Percentiles rank a stretch among this genome's conserved stretches.
phyloP scores from a whole-genome alignment of 1,140 invertebrate species.

The Caerostris extrusa region DNA sequence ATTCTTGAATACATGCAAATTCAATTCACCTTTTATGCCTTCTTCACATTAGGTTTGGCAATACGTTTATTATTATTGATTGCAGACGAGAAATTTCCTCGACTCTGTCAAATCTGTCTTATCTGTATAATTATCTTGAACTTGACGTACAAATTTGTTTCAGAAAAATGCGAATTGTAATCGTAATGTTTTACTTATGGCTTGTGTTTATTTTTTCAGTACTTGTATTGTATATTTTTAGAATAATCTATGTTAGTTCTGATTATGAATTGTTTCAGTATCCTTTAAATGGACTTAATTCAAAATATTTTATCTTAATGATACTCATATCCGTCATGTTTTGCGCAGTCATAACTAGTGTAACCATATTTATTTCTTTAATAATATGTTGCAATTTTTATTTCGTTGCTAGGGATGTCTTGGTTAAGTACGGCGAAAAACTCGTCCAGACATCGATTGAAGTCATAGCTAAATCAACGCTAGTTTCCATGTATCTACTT shows the following conservation, averaged over 20 bases:
- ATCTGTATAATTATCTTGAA: not conserved
- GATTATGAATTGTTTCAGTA: not conserved
- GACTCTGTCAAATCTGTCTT: not conserved
- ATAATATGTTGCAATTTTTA: constrained; percentile 20
- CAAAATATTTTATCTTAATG: too few relatives aligned
- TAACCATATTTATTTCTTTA: not conserved
- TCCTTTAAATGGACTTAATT: not conserved
- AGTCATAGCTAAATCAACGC: not conserved
- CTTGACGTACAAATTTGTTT: not conserved
- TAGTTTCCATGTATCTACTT: not conserved
- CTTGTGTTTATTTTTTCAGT: not conserved
- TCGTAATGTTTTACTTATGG: not conserved
- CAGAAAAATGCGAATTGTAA: not conserved
- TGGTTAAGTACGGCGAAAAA: not conserved
- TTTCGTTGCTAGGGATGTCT: not conserved
- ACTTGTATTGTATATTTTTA: not conserved
- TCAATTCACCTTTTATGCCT: constrained; percentile 10
- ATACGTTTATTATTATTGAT: not conserved
- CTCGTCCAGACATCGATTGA: not conserved
- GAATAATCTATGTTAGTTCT: not conserved
- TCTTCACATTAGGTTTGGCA: not conserved
- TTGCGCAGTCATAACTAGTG: not conserved
- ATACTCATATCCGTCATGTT: constrained; percentile 1
- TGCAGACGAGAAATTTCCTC: not conserved
- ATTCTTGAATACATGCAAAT: not conserved